A percentile compares a stretch with the other conserved stretches of the same genome.
Evolutionary conservation across 2,888 invertebrate genomes (phyloP).

Genomic region (Mechanitis messenoides): DNA sequence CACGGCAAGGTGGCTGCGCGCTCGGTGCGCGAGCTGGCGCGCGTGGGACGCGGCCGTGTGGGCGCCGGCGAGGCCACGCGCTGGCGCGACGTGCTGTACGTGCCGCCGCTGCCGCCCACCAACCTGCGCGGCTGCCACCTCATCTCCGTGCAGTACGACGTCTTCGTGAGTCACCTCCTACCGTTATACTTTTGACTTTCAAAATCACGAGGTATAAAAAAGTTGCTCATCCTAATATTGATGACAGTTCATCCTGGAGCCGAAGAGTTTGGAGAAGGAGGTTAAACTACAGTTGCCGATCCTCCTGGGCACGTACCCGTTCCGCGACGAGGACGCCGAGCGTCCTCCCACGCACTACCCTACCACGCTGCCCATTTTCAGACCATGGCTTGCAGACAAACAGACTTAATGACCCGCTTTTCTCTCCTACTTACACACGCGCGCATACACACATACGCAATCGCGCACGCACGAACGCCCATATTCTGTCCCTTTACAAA

Average conservation of each 20-base stretch:
- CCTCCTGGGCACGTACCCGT: conserved; percentile 93
- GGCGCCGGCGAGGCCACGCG: conserved; percentile 87
- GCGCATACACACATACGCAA: not conserved
- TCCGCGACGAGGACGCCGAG: conserved; percentile 81
- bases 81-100: conserved; percentile 92
- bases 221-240: not conserved
- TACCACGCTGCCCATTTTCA: conserved; percentile 91
- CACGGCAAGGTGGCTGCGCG: conserved; percentile 90
- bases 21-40: conserved; percentile 86
- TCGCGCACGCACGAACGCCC: not conserved
- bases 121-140: conserved; percentile 95
- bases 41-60: conserved; percentile 85
- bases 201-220: no score
- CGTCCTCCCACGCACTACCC: conserved; percentile 95
- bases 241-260: conserved; percentile 89
- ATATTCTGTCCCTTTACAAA: not conserved
- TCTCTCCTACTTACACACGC: not conserved
- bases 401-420: conserved; percentile 46
- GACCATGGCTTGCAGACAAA: conserved; percentile 90
- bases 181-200: no score
- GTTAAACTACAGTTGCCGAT: conserved; percentile 94
- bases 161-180: conserved; percentile 82
- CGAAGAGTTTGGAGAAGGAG: conserved; percentile 93
- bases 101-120: conserved; percentile 95
- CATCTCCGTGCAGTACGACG: conserved; percentile 94